Evolutionary conservation across 2,797 vertebrate species (phyloP), one percentile per base, ranked within the genome.

Genomic region (Margarornis squamiger): DNA sequence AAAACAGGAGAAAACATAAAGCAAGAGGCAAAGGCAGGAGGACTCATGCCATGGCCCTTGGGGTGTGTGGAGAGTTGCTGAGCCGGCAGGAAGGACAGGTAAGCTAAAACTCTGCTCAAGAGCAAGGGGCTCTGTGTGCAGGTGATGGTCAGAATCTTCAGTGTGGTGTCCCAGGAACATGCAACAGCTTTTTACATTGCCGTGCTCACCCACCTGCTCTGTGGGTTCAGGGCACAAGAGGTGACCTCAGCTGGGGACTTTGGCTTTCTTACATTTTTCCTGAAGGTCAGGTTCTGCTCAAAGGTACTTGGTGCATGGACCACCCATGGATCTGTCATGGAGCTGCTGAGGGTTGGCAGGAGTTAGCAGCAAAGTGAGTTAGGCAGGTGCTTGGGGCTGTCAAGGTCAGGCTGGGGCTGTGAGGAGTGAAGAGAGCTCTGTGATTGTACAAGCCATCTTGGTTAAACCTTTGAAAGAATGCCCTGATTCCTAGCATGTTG

Each of bases 371-470:
- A 1, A 39, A 57, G 30, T n/a, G 34, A 65, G 7, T 3, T 10
- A 65, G 34, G 18, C 11, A 18, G 48, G 70, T 86, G 54, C 43
- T 63, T 1, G 0, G 38, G 30, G 29, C 43, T 77, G 45, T 46
- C 6, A 0, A 3, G 21, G 4, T 52, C 0, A 0, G 34, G 10
- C 17, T 5, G 0, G 38, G 27, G 65, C 38, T 41, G 7, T 14
- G 46, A 13, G 41, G 6, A 19, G 38, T 34, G 39, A 30, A 8
- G 36, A 49, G 45, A 14, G 12, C 24, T 77, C 59, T 52, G 46
- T 12, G 17, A 13, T 26, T 12, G 10, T 24, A 8, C 52, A 14
- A 41, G 16, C 23, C 19, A 4, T 17, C 74, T 45, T 7, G 36
- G n/a, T 29, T n/a, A 54, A 61, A 78, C 34, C 41, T 65, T 30